These are phyloP conservation scores for Ceyx cyanopectus DNA, from an alignment of 2,113 vertebrate species.

Conservation along the genomic window DNA sequence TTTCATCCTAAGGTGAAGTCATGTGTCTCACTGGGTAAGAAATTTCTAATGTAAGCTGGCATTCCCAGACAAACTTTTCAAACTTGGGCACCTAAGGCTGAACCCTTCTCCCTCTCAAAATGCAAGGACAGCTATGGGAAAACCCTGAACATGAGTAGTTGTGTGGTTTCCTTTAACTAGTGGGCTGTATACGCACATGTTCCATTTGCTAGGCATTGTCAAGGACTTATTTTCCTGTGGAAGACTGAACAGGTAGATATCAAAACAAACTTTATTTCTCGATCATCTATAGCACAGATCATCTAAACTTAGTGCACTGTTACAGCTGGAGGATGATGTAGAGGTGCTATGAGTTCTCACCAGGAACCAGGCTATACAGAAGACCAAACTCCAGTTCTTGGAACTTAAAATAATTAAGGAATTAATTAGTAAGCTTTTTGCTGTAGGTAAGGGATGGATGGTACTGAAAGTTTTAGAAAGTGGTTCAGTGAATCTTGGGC, in stretches of 20 bases:
- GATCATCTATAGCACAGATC: background rate
- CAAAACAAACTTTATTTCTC: background rate
- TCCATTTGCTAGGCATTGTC: background rate
- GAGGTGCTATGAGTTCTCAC: background rate
- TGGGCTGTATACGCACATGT: accelerated
- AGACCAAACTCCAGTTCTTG: background rate
- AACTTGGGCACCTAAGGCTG: background rate
- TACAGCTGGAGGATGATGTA: background rate
- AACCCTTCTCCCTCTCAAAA: background rate
- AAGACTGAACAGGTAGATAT: background rate
- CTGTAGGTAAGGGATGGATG: background rate
- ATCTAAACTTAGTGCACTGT: background rate
- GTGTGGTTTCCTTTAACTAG: background rate
- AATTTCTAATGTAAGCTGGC: background rate
- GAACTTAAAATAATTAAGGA: background rate
- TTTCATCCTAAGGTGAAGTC: background rate
- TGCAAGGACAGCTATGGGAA: background rate
- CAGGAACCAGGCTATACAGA: background rate
- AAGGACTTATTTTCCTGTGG: background rate
- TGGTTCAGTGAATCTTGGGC: background rate
- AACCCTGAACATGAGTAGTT: accelerated
- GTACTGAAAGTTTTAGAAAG: background rate
- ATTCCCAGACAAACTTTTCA: background rate
- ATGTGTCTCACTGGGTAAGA: background rate
- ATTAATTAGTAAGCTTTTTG: background rate